Evolutionary conservation across 2,113 vertebrate genomes (phyloP), one percentile per base, ranked within the genome.

Genomic region (Hemiscyllium ocellatum): DNA sequence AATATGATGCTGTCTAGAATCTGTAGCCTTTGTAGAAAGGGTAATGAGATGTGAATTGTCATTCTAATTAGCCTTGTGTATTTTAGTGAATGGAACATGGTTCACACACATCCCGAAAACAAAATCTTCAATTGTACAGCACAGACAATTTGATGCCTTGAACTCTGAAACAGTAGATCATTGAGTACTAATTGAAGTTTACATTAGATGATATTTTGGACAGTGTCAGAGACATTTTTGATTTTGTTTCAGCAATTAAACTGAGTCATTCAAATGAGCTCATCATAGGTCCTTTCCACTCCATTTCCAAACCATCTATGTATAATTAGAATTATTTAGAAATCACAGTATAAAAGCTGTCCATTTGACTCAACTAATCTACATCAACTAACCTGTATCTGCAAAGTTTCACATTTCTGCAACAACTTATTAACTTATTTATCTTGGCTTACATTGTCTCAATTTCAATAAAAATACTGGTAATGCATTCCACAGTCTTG

Each of bases 41-140:
- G 29, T 65, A 91, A 91, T 65, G 33, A 37, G 89, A 65, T 65
- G 56, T 91, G 33, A 91, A n/a, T 61, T 91, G 29, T 33, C 26
- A 29, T 65, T 91, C 29, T 33, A n/a, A 91, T 91, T 91, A 65
- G 89, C n/a, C 29, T 65, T 91, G 89, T n/a, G 56, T n/a, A n/a
- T 91, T 91, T 65, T 91, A n/a, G 86, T 65, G 65, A 66, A 91
- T 91, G 89, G 52, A 91, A n/a, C n/a, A 65, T 90, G 87, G n/a
- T 33, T 65, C 89, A 91, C 56, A 6, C 15, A n/a, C 56, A 65
- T 29, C 7, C 56, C 26, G 29, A 65, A 91, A 91, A 91, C 1
- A 47, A 33, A 4, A 65, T 65, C n/a, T 65, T 65, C 89, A 66
- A 65, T 91, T 91, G 56, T n/a, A 91, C 4, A 33, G 56, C 29